These are phyloP conservation scores for Zonotrichia leucophrys DNA, from an alignment of 2,113 vertebrate species.

Conservation along the genomic window DNA sequence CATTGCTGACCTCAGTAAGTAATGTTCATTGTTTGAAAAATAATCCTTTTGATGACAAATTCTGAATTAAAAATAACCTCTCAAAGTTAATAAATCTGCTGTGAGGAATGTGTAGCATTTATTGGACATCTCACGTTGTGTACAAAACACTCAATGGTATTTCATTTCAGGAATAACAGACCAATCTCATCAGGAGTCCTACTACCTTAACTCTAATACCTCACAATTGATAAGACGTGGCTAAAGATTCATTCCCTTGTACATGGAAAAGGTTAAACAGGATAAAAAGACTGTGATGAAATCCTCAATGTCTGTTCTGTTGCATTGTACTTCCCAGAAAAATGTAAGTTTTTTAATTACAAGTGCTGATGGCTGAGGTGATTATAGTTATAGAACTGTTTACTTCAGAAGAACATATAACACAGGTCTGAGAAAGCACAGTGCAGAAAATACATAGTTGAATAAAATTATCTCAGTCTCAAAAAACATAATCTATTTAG, in stretches of 20 bases:
- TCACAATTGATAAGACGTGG: rapidly evolving
- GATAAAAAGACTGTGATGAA: background rate
- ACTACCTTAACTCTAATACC: background rate
- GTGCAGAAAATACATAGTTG: background rate
- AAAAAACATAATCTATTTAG: background rate
- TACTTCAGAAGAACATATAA: background rate
- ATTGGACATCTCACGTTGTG: background rate
- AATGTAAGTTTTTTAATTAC: background rate
- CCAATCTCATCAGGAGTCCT: background rate
- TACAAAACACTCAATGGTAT: background rate
- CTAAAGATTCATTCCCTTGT: background rate
- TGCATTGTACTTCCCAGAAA: background rate
- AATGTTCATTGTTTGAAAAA: background rate
- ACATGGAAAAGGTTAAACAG: background rate
- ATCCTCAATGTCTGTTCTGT: background rate
- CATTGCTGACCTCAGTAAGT: conserved; percentile 77
- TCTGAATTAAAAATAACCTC: background rate
- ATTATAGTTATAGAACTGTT: background rate
- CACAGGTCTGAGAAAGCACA: background rate
- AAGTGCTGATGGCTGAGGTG: background rate
- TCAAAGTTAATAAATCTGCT: background rate
- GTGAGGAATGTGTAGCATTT: background rate
- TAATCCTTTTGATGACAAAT: background rate
- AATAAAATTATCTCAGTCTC: background rate
- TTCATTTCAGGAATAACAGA: background rate